Percentiles rank a stretch among this genome's conserved stretches.
Evolutionary conservation across 2,797 vertebrate genomes (phyloP).

Genomic region (Lepidocolaptes lacrymiger): DNA sequence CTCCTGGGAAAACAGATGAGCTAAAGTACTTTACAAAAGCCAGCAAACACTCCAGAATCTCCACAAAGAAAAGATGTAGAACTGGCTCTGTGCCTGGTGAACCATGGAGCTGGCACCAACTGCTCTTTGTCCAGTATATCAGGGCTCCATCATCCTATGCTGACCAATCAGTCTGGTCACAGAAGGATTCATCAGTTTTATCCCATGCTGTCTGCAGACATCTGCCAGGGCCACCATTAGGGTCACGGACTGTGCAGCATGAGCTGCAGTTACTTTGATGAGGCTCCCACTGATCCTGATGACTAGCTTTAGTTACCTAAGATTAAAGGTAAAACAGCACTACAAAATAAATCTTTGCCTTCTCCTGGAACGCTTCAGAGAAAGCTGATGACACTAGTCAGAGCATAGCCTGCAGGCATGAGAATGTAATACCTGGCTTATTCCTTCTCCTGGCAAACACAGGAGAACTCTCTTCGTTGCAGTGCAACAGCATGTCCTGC

Average conservation of each 20-base stretch:
- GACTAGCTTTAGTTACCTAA: neutral
- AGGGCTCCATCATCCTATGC: neutral
- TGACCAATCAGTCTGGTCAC: neutral
- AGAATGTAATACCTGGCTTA: neutral
- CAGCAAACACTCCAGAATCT: neutral
- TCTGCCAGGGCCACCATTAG: neutral
- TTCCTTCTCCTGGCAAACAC: neutral
- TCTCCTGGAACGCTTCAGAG: neutral
- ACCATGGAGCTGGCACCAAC: neutral
- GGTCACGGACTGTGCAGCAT: neutral
- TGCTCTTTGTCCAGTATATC: neutral
- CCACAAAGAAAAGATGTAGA: slow-evolving; percentile 5
- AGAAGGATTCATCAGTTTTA: neutral
- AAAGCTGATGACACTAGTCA: neutral
- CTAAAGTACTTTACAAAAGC: slow-evolving; percentile 36
- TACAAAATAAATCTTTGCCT: neutral
- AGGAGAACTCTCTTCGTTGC: neutral
- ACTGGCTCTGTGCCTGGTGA: neutral
- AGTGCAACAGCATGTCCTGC: neutral
- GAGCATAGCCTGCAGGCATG: neutral
- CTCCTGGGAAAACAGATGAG: slow-evolving; percentile 19
- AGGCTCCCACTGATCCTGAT: neutral
- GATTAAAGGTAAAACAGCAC: neutral
- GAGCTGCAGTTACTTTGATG: neutral
- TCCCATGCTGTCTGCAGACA: neutral